phyloP scores from a whole-genome alignment of 1,140 invertebrate species.

The Heliconius congener region DNA sequence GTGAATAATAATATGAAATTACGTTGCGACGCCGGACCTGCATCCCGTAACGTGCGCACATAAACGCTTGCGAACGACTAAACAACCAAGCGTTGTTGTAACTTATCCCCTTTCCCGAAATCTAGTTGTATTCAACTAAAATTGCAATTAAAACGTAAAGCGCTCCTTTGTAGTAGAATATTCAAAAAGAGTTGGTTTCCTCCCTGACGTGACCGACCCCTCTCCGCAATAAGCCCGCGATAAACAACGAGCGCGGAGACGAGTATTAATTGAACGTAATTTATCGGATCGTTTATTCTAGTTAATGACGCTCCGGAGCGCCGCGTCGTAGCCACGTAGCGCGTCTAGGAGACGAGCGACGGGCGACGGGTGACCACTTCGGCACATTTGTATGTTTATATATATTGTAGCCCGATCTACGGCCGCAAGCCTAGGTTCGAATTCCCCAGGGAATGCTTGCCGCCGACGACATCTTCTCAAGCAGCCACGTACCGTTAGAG shows the following conservation, averaged over 20 bases:
- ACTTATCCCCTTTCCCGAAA: neutral
- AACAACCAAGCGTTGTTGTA: neutral
- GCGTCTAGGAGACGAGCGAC: too few relatives aligned
- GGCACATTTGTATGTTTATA: too few relatives aligned
- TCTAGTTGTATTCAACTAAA: neutral
- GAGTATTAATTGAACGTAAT: constrained; percentile 32
- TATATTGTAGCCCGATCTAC: too few relatives aligned
- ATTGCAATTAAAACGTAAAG: constrained; percentile 16
- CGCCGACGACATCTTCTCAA: too few relatives aligned
- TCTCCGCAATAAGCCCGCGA: neutral
- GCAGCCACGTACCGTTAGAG: too few relatives aligned
- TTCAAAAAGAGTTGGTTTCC: constrained; percentile 1
- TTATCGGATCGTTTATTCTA: constrained; percentile 31
- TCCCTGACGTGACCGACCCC: constrained; percentile 10
- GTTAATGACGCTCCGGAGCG: constrained; percentile 26
- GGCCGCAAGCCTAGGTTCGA: too few relatives aligned
- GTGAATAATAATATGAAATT: neutral
- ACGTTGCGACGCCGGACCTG: neutral
- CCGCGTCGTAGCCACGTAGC: neutral
- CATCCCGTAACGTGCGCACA: neutral
- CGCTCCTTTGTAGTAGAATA: neutral
- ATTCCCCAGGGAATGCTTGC: too few relatives aligned
- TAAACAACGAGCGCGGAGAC: constrained; percentile 27
- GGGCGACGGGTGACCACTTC: too few relatives aligned
- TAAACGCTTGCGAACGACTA: neutral